A percentile compares a stretch with the other conserved stretches of the same genome.
These are phyloP conservation scores for Phataginus tetradactyla DNA, from an alignment of 2,797 vertebrate species.

Conservation along the genomic window DNA sequence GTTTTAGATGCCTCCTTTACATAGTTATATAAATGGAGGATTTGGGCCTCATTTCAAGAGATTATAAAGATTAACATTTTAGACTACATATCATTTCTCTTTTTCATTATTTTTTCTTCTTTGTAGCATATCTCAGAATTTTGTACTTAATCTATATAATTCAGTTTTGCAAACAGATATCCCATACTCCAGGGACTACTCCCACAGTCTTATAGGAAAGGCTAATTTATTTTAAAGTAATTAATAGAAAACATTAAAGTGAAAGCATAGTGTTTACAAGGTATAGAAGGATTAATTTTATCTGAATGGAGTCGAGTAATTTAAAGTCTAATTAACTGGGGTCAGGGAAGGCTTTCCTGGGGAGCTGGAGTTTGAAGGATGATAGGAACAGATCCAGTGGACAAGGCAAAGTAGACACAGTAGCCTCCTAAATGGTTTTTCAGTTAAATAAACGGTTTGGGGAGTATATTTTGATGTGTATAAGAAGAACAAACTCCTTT, in stretches of 20 bases:
- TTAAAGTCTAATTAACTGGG: not conserved
- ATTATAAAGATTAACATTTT: not conserved
- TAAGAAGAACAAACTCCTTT: slow-evolving; percentile 25
- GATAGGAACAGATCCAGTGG: not conserved
- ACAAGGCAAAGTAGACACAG: not conserved
- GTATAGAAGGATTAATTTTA: not conserved
- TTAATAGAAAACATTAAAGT: not conserved
- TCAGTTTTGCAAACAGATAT: slow-evolving; percentile 1
- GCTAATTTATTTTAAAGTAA: not conserved
- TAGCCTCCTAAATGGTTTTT: not conserved
- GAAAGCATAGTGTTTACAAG: not conserved
- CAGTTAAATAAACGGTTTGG: not conserved
- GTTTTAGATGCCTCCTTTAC: slow-evolving; percentile 24
- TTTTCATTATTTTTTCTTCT: slow-evolving; percentile 19
- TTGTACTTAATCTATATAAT: slow-evolving; percentile 31
- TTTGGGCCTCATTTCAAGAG: not conserved
- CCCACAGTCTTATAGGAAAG: not conserved
- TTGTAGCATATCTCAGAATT: not conserved
- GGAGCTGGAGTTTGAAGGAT: not conserved
- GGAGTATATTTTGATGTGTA: slow-evolving; percentile 30
- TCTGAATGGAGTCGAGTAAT: not conserved
- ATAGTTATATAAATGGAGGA: not conserved
- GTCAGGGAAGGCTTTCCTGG: not conserved
- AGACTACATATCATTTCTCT: not conserved
- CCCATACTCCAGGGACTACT: not conserved